Evolutionary conservation across 2,888 invertebrate species (phyloP), one percentile per base, ranked within the genome.

Genomic region (Melikaiella ostensackeni): DNA sequence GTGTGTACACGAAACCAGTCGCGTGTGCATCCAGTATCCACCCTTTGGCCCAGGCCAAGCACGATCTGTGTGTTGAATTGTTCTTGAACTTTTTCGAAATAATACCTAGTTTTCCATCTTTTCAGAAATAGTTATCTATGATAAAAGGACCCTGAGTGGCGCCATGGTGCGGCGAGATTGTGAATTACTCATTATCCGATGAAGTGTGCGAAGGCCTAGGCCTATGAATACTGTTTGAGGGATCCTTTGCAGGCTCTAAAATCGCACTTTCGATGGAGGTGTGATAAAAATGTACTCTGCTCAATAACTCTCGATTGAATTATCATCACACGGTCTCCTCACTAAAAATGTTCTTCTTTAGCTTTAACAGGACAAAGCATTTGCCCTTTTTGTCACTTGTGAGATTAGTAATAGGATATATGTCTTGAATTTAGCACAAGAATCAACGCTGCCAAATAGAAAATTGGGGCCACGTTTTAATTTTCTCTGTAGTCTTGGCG

Each of bases 41-140:
- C n/a, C 21, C 83, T 79, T 86, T 86, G 83, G 81, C 80, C 80
- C 76, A 77, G 73, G 79, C 81, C 83, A 80, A 81, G 63, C 55
- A 7, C 64, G 21, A 85, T 85, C 85, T 83, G 75, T 76, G 82
- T 82, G 79, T 80, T 81, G 84, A 84, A 85, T 84, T 81, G 83
- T 84, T 80, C 78, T 76, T 75, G 81, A 77, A 42, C 62, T 33
- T 7, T 46, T 46, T 46, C 46, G 46, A 46, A 30, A 46, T 46
- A 9, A 42, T 27, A 19, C 5, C 11, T 11, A 38, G 13, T 16
- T 38, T 5, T 46, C 8, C 24, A n/a, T 38, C 30, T 46, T 16
- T 66, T 16, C 19, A 21, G 19, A n/a, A n/a, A n/a, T n/a, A n/a
- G n/a, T n/a, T n/a, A n/a, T n/a, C n/a, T n/a, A n/a, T n/a, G n/a